Base-by-base conservation (phyloP, 2,113 vertebrate species). In the Entosphenus tridentatus region DNA sequence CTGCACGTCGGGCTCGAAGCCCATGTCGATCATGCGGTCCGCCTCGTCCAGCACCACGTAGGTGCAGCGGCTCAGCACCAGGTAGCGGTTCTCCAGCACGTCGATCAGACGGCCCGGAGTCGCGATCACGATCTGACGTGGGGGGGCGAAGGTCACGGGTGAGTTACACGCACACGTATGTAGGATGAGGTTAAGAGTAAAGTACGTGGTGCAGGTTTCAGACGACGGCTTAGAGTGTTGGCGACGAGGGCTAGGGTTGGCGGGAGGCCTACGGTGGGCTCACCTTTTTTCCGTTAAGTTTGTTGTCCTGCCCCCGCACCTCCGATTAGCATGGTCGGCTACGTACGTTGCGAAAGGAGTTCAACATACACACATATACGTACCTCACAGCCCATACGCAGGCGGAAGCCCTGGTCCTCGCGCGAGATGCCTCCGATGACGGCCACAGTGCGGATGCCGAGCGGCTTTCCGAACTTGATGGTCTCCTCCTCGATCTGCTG, bases 401-500 rank as follows among this genome's bases (percentile, higher is more conserved):
- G 85, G 10, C 84, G 80, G 81, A 97, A 97, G 74, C 92, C 92
- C 76, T 97, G 92, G 77, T 97, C 91, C 78, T 97, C 92, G 57
- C 89, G 83, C 73, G 92, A 97, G 78, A 97, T 97, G 73, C 92
- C 89, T 39, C 92, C 92, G 1, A 96, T 96, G 72, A 95, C 92
- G 2, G 92, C 92, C 77, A 97, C 92, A 0, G 92, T 96, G 68
- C 92, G 86, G 77, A 97, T 97, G 21, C 90, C 87, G 9, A 97
- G 78, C 0, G 93, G 93, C 73, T 97, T 97, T 67, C 93, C 93
- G 11, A 97, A 97, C 73, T 97, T 97, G 69, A 97, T 86, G 68
- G 93, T 97, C 76, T 97, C 91, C 75, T 97, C 93, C 76, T 97
- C 93, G 1, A 96, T 97, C 82, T 97, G 93, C 78, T 97, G 91